phyloP scores from a whole-genome alignment of 2,888 invertebrate genomes.

The Athripsodes cinereus region DNA sequence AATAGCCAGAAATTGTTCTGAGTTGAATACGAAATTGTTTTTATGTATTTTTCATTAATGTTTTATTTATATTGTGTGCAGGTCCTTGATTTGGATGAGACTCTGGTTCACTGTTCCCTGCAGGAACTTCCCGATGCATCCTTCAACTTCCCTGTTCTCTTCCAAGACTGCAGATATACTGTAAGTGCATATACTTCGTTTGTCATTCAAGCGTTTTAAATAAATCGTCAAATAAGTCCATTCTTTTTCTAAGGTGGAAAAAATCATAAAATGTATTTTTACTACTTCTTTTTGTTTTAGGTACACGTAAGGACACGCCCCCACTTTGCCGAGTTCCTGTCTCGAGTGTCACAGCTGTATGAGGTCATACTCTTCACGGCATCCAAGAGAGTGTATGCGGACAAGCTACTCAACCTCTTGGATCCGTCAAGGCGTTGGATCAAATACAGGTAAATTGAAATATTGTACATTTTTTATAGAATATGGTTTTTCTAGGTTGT shows the following conservation, averaged over 20 bases:
- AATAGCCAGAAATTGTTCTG: too few species aligned
- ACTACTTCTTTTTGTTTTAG: constrained; percentile 30
- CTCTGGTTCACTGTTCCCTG: constrained; percentile 90
- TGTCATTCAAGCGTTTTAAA: too few species aligned
- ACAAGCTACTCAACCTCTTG: constrained; percentile 83
- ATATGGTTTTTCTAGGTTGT: too few species aligned
- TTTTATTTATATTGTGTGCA: constrained; percentile 31
- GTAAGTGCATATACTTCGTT: too few species aligned
- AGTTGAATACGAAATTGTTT: too few species aligned
- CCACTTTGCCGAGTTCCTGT: constrained; percentile 86
- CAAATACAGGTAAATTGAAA: constrained; percentile 55
- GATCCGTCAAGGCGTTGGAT: constrained; percentile 87
- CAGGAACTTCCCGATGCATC: constrained; percentile 88
- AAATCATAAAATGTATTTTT: too few species aligned
- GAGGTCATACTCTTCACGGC: constrained; percentile 96
- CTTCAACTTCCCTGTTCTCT: constrained; percentile 88
- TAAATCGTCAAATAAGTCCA: too few species aligned
- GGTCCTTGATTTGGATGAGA: constrained; percentile 75
- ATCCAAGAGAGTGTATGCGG: constrained; percentile 91
- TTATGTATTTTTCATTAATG: neutral
- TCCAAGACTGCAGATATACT: constrained; percentile 86
- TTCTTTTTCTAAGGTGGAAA: too few species aligned
- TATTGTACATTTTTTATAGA: too few species aligned
- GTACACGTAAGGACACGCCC: constrained; percentile 83
- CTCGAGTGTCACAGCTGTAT: constrained; percentile 77